These are phyloP conservation scores for Drosophila orena DNA, from an alignment of 1,140 invertebrate species.

Conservation along the genomic window DNA sequence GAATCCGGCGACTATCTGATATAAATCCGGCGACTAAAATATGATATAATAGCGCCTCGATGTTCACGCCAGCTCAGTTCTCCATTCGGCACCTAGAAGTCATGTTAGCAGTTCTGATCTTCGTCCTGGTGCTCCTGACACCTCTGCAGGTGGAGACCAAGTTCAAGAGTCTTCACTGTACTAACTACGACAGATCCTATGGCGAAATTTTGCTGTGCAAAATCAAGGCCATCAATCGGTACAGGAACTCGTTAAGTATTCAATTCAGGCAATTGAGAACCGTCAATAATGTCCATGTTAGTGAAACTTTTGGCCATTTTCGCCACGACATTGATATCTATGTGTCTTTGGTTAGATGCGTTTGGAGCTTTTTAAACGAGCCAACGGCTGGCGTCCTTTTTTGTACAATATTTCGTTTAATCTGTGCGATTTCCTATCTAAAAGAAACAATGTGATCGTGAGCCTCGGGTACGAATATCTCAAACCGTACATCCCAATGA, in stretches of 20 bases:
- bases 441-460: slow-evolving; percentile 23
- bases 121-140: slow-evolving; percentile 8
- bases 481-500: slow-evolving; percentile 5
- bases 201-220: slow-evolving; percentile 22
- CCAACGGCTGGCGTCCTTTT: slow-evolving; percentile 37
- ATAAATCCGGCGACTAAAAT: not conserved
- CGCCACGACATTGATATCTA: not conserved
- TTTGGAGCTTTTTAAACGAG: slow-evolving; percentile 29
- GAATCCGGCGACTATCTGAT: not conserved
- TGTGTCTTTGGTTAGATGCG: slow-evolving; percentile 3
- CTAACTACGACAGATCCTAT: slow-evolving; percentile 7
- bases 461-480: slow-evolving; percentile 20
- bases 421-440: slow-evolving; percentile 21
- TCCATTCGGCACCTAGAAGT: not conserved
- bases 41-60: not conserved
- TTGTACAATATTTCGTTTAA: slow-evolving; percentile 32
- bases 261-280: slow-evolving; percentile 13
- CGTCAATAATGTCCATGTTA: slow-evolving; percentile 10
- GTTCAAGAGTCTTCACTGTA: slow-evolving; percentile 40
- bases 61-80: not conserved
- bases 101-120: slow-evolving; percentile 7
- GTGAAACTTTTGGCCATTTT: not conserved
- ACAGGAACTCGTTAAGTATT: slow-evolving; percentile 35
- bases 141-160: slow-evolving; percentile 30
- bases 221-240: slow-evolving; percentile 43